Conservation (phyloP, 2,888 invertebrate genomes). For the Orthosia incerta region DNA sequence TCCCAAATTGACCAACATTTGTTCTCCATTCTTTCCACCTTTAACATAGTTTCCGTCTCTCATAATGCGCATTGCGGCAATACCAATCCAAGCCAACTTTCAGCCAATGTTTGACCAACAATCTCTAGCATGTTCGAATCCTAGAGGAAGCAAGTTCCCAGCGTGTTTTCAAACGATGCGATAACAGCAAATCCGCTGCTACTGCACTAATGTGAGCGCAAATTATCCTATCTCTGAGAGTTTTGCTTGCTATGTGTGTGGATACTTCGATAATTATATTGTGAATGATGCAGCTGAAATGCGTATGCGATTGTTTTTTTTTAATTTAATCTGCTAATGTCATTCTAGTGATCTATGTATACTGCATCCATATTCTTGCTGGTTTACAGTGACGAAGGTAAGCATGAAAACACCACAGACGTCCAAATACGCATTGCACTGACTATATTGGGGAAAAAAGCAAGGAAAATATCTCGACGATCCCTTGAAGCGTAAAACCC, state of each 20-base stretch:
- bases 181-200: conserved; percentile 50
- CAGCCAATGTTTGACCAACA: conserved; percentile 34
- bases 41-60: neutral
- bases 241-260: conserved; percentile 33
- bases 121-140: conserved; percentile 6
- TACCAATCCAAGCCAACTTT: conserved; percentile 2
- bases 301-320: neutral
- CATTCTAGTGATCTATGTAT: neutral
- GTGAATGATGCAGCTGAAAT: conserved; percentile 13
- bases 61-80: conserved; percentile 23
- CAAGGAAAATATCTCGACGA: neutral
- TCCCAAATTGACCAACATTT: neutral
- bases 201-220: conserved; percentile 55
- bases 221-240: conserved; percentile 58
- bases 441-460: neutral
- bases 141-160: conserved; percentile 34
- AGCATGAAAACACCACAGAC: too few species aligned
- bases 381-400: neutral
- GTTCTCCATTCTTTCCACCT: rapidly evolving
- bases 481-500: neutral
- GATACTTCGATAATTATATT: neutral
- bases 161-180: conserved; percentile 51
- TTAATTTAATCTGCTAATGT: neutral
- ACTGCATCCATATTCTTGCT: neutral
- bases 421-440: too few species aligned